Percentiles rank a stretch among this genome's conserved stretches.
These are phyloP conservation scores for Meandrusa payeni DNA, from an alignment of 2,888 invertebrate species.

Conservation along the genomic window DNA sequence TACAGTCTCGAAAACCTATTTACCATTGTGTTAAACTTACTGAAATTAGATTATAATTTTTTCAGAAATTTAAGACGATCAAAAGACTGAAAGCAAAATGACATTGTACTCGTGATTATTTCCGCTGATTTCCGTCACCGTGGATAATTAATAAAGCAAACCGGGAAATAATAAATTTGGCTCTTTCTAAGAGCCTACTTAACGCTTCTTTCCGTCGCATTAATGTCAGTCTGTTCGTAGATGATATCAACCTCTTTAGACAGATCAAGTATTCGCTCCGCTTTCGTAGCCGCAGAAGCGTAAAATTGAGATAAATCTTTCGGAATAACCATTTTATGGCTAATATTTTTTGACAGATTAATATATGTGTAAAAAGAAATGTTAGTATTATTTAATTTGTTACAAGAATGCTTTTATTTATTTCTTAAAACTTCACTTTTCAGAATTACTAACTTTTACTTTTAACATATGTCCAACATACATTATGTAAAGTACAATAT, in stretches of 20 bases:
- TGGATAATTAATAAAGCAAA: slow-evolving; percentile 31
- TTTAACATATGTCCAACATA: no score
- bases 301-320: slow-evolving; percentile 63
- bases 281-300: slow-evolving; percentile 58
- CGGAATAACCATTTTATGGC: slow-evolving; percentile 34
- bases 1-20: no score
- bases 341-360: slow-evolving; percentile 7
- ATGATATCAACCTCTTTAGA: slow-evolving; percentile 59
- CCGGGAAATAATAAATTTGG: slow-evolving; percentile 30
- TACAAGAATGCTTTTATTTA: no score
- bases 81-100: no score
- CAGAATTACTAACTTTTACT: no score
- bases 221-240: slow-evolving; percentile 56
- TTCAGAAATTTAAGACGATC: no score
- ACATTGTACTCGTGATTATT: no score
- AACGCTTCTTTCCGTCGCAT: slow-evolving; percentile 49
- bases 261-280: slow-evolving; percentile 61
- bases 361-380: slow-evolving; percentile 32
- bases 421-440: no score
- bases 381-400: no score
- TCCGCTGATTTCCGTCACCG: slow-evolving; percentile 8
- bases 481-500: no score
- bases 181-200: slow-evolving; percentile 29
- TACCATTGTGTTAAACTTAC: no score
- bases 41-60: no score